Evolutionary conservation across 2,888 invertebrate species (phyloP).

Genomic region (Tiliacea citrago): DNA sequence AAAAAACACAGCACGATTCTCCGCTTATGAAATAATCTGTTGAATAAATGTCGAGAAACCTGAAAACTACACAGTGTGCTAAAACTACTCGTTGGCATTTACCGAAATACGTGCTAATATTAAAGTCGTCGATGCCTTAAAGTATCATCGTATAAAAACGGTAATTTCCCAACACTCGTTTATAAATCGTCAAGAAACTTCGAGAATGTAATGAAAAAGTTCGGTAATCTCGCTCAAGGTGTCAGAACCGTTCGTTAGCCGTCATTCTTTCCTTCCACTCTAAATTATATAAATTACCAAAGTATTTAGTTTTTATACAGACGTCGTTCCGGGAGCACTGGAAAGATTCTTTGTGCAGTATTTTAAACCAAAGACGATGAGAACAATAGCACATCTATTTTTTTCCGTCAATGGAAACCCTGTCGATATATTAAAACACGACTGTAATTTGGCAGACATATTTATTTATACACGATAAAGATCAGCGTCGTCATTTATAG

Average conservation of each 20-base stretch:
- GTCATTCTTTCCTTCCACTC: constrained; percentile 72
- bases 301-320: constrained; percentile 74
- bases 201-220: constrained; percentile 76
- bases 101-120: constrained; percentile 36
- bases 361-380: constrained; percentile 67
- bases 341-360: constrained; percentile 64
- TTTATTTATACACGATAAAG: constrained; percentile 90
- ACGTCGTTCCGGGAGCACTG: constrained; percentile 50
- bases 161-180: constrained; percentile 72
- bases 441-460: constrained; percentile 89
- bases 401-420: constrained; percentile 47
- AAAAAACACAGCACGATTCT: background rate
- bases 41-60: background rate
- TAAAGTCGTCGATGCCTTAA: constrained; percentile 46
- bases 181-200: constrained; percentile 69
- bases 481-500: constrained; percentile 88
- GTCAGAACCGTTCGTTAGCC: constrained; percentile 79
- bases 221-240: constrained; percentile 75
- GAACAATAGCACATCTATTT: constrained; percentile 70
- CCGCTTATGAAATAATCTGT: background rate
- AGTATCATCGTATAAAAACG: constrained; percentile 68
- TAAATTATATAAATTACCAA: constrained; percentile 76
- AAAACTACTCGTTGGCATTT: constrained; percentile 29
- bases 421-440: constrained; percentile 75
- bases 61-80: background rate